Percentiles rank a stretch among this genome's conserved stretches.
phyloP scores from a whole-genome alignment of 2,113 vertebrate genomes.

The Cavia porcellus region DNA sequence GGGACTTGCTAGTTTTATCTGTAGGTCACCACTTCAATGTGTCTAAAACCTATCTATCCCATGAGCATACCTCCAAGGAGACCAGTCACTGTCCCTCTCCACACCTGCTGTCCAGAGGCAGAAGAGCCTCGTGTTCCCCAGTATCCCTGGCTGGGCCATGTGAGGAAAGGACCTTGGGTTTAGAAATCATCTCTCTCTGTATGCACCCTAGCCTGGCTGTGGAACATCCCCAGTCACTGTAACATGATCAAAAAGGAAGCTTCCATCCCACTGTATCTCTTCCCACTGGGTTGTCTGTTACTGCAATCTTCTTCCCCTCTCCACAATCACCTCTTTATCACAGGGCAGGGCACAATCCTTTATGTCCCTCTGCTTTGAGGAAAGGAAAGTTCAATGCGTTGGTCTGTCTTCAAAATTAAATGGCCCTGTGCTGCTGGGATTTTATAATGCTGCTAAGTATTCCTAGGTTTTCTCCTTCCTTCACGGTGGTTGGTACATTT shows the following conservation, averaged over 20 bases:
- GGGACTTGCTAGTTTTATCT: neutral
- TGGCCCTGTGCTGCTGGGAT: neutral
- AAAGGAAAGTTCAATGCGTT: neutral
- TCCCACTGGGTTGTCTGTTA: neutral
- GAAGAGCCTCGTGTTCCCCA: neutral
- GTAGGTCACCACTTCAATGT: neutral
- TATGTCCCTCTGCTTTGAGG: neutral
- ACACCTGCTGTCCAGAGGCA: neutral
- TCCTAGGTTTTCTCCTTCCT: neutral
- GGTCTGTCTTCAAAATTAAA: neutral
- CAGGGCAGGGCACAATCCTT: neutral
- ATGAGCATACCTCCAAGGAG: neutral
- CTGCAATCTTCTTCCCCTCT: neutral
- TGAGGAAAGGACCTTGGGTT: neutral
- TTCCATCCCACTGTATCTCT: rapidly evolving
- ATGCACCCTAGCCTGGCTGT: neutral
- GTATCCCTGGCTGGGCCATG: neutral
- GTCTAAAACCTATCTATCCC: neutral
- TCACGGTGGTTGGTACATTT: neutral
- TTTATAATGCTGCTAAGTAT: neutral
- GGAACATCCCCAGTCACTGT: neutral
- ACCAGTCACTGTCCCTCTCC: neutral
- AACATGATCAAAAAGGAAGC: neutral
- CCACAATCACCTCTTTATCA: neutral
- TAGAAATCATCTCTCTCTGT: neutral